Evolutionary conservation across 2,797 vertebrate species (phyloP).

Genomic region (Parauchenoglanis punctatus): DNA sequence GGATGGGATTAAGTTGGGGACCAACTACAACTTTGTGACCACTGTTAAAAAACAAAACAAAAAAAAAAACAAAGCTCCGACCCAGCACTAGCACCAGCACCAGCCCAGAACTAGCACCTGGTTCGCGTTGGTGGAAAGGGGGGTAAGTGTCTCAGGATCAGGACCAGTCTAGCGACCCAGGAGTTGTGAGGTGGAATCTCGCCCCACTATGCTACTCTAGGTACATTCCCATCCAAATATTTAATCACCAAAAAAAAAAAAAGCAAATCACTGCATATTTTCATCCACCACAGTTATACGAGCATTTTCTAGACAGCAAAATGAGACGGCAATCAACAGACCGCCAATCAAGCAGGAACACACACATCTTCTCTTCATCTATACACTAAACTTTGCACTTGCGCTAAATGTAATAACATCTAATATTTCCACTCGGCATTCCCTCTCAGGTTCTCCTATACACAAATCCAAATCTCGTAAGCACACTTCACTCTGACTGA

Average conservation of each 20-base stretch:
- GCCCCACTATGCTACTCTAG: neutral
- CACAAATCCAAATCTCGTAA: neutral
- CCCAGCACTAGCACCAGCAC: no score
- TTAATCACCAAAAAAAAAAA: neutral
- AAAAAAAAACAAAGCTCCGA: no score
- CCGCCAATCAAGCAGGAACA: neutral
- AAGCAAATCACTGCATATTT: neutral
- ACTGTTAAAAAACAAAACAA: no score
- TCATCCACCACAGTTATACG: neutral
- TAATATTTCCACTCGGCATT: slow-evolving; percentile 4
- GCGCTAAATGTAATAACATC: neutral
- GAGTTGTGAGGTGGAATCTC: no score
- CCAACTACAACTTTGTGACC: no score
- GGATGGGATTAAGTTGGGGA: no score
- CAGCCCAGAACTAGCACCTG: no score
- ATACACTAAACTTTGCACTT: neutral
- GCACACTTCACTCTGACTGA: neutral
- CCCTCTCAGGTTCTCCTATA: neutral
- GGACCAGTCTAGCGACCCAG: neutral
- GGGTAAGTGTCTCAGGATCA: neutral
- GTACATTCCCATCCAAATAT: neutral
- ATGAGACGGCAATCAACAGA: neutral
- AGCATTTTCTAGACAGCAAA: neutral
- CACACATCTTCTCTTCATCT: neutral
- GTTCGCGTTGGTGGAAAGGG: no score